phyloP scores from a whole-genome alignment of 2,113 vertebrate genomes.

The Rhabdomys dilectus region DNA sequence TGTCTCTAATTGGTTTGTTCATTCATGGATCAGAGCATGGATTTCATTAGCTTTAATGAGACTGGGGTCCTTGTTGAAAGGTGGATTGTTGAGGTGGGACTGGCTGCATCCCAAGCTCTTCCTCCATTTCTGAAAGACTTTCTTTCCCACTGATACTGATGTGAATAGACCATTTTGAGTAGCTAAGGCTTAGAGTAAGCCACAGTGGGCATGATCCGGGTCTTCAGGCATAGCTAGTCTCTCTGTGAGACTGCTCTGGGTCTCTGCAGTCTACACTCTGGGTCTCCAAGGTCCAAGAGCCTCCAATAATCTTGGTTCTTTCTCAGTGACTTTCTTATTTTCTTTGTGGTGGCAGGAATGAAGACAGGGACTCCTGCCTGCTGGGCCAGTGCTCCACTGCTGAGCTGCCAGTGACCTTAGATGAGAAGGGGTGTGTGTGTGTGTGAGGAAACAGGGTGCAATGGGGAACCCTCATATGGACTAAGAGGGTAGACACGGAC shows the following conservation, averaged over 20 bases:
- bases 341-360: not conserved
- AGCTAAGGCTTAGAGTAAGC: not conserved
- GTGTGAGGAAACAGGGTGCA: not conserved
- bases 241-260: not conserved
- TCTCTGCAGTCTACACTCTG: not conserved
- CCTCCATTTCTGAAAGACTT: not conserved
- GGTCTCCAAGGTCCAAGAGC: not conserved
- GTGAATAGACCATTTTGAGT: too few species aligned
- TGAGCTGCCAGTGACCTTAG: not conserved
- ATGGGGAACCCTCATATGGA: not conserved
- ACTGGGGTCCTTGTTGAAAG: not conserved
- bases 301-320: not conserved
- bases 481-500: rapidly evolving
- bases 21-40: rapidly evolving
- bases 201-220: rapidly evolving
- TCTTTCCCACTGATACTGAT: too few species aligned
- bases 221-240: not conserved
- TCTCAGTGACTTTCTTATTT: not conserved
- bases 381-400: not conserved
- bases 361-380: not conserved
- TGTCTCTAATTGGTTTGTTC: rapidly evolving
- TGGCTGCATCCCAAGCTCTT: not conserved
- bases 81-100: not conserved
- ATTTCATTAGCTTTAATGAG: not conserved
- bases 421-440: not conserved